Evolutionary conservation across 2,888 invertebrate species (phyloP).

Genomic region (Lycia hirtaria): DNA sequence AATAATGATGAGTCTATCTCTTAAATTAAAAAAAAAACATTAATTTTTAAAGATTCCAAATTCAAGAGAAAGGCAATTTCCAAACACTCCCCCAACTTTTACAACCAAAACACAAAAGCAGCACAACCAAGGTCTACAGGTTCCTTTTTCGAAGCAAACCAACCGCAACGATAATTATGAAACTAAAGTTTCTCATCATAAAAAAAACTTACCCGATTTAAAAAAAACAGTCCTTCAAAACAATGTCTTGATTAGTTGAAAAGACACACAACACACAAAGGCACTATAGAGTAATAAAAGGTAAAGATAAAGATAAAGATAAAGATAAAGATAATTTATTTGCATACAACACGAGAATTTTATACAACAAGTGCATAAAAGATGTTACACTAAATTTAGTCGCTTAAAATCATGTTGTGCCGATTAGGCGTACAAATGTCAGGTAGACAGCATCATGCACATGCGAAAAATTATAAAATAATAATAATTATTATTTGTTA

Average conservation of each 20-base stretch:
- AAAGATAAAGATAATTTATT: too few relatives aligned
- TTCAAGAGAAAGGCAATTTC: conserved; percentile 12
- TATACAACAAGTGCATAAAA: too few relatives aligned
- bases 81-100: conserved; percentile 13
- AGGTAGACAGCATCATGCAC: too few relatives aligned
- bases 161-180: conserved; percentile 11
- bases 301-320: too few relatives aligned
- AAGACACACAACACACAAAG: conserved; percentile 32
- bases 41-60: background rate
- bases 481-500: too few relatives aligned
- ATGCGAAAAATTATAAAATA: too few relatives aligned
- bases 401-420: too few relatives aligned
- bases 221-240: conserved; percentile 22
- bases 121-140: conserved; percentile 10
- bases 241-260: background rate
- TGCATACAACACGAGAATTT: too few relatives aligned
- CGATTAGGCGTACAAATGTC: too few relatives aligned
- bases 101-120: conserved; percentile 12
- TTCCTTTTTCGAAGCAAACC: conserved; percentile 6
- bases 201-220: conserved; percentile 29
- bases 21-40: too few relatives aligned
- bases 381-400: too few relatives aligned
- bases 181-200: conserved; percentile 12
- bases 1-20: too few relatives aligned
- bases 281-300: conserved; percentile 27